Evolutionary conservation across 2,797 vertebrate species (phyloP).

Genomic region (Clarias pachynema): DNA sequence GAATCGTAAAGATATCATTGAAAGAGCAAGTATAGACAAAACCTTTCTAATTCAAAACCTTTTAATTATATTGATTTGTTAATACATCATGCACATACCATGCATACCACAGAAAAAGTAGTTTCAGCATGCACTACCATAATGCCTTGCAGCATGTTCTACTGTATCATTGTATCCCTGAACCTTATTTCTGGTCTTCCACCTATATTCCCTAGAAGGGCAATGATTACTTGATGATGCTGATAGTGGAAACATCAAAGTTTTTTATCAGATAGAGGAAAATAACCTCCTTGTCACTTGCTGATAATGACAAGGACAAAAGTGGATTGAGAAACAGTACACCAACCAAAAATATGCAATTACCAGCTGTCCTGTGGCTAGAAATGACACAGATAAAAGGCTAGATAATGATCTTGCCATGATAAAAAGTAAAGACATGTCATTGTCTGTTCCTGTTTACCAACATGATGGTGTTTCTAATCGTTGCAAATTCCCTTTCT

Average conservation of each 20-base stretch:
- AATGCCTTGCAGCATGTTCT: background rate
- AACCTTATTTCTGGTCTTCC: background rate
- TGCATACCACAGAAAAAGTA: background rate
- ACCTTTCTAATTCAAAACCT: no score
- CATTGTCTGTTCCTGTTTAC: background rate
- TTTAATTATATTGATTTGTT: no score
- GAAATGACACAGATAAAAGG: background rate
- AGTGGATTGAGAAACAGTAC: background rate
- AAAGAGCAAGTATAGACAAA: no score
- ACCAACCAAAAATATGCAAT: background rate
- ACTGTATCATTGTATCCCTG: background rate
- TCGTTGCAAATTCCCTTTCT: background rate
- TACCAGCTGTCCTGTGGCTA: background rate
- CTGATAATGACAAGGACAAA: slow-evolving; percentile 23
- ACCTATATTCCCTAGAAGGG: background rate
- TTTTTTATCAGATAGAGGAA: slow-evolving; percentile 14
- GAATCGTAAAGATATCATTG: no score
- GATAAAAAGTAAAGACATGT: background rate
- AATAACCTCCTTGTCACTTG: background rate
- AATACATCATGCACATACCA: background rate
- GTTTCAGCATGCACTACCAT: background rate
- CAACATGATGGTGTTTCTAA: background rate
- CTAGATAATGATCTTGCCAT: background rate
- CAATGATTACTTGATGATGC: background rate
- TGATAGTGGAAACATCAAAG: background rate